Conservation (phyloP, 2,888 invertebrate species). For the Sceliomorpha sp. region DNA sequence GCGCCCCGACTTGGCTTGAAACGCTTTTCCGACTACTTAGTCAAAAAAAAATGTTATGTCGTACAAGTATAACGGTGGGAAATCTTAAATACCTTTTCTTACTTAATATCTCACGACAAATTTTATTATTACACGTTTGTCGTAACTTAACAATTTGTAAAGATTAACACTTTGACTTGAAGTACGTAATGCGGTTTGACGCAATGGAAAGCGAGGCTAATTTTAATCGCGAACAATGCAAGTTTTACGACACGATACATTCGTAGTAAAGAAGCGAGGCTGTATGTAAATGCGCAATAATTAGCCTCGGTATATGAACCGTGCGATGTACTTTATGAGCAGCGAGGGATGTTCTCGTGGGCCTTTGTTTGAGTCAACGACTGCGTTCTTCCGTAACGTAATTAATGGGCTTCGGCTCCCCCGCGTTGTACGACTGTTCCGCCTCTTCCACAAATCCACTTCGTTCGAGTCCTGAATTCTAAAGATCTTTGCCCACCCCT, state of each 20-base stretch:
- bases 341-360: conserved; percentile 54
- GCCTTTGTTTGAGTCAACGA: conserved; percentile 77
- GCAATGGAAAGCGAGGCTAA: conserved; percentile 42
- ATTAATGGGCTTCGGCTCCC: conserved; percentile 73
- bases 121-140: too few species aligned
- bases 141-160: too few species aligned
- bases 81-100: too few species aligned
- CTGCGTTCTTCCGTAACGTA: conserved; percentile 79
- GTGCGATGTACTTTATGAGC: conserved; percentile 65
- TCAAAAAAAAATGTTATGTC: too few species aligned
- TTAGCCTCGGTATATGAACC: conserved; percentile 76
- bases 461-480: conserved; percentile 54
- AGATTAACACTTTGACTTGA: too few species aligned
- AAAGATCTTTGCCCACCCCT: conserved; percentile 38
- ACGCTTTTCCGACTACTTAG: neutral
- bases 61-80: too few species aligned
- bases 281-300: conserved; percentile 76
- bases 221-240: conserved; percentile 29
- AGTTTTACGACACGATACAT: conserved; percentile 44
- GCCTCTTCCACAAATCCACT: conserved; percentile 58
- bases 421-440: conserved; percentile 54
- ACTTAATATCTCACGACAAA: too few species aligned
- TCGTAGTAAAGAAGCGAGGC: conserved; percentile 37
- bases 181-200: too few species aligned
- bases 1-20: neutral